Conservation (phyloP, 2,888 invertebrate species). For the Lumbricus terrestris region DNA sequence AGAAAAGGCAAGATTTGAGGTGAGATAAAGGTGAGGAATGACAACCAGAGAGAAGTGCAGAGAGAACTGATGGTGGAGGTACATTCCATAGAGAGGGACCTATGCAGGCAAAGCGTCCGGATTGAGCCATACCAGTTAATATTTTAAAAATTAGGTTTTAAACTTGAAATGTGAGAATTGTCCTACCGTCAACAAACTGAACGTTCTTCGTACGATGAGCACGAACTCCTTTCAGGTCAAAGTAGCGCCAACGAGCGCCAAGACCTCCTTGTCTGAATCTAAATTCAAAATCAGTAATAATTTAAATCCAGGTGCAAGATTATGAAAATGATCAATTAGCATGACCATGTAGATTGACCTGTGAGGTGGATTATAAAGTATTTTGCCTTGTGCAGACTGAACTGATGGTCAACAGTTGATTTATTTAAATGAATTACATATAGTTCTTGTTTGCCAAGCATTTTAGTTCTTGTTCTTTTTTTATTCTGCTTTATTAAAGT, state of each 20-base stretch:
- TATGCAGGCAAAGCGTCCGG: too few species aligned
- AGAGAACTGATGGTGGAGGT: too few species aligned
- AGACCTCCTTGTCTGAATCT: conserved; percentile 11
- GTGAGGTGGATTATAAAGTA: background rate
- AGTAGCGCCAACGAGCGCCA: background rate
- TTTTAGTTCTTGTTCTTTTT: too few species aligned
- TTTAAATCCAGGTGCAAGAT: background rate
- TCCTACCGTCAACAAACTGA: conserved; percentile 8
- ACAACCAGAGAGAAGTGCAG: too few species aligned
- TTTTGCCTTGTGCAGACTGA: background rate
- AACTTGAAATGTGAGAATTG: background rate
- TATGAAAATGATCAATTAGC: background rate
- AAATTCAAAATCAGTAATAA: background rate
- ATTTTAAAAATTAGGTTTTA: background rate
- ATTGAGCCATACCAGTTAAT: too few species aligned
- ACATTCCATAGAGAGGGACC: too few species aligned
- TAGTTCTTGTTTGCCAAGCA: too few species aligned
- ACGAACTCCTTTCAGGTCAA: conserved; percentile 8
- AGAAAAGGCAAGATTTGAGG: too few species aligned
- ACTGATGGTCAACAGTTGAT: background rate
- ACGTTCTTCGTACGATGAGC: conserved; percentile 15
- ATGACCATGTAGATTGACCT: background rate
- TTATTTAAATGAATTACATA: background rate
- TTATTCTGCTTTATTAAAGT: too few species aligned
- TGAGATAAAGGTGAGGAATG: too few species aligned